Evolutionary conservation across 2,888 invertebrate species (phyloP), one percentile per base, ranked within the genome.

Genomic region (Antheraea yamamai): DNA sequence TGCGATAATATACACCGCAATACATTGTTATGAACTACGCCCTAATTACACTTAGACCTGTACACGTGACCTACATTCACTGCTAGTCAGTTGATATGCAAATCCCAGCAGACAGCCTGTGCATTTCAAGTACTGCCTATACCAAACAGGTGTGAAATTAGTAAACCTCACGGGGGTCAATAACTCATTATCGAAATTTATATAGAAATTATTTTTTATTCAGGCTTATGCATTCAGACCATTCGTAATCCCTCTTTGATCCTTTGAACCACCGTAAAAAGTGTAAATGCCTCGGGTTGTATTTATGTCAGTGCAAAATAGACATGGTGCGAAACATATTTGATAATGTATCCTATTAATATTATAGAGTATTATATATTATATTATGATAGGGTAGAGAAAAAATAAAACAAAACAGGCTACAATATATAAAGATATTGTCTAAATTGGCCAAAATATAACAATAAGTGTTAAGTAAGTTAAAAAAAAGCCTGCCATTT

Each of bases 21-120:
- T 39, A n/a, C 70, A 70, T 35, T 70, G 39, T 70, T 70, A 70
- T 70, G n/a, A 70, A 70, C 39, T 14, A 47, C 3, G 47, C 18
- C 58, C 70, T 82, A 84, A 83, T 84, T 84, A 82, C 81, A 83
- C 81, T 82, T 77, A 79, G 76, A 80, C 81, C 81, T 81, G 83
- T 78, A 77, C 79, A 78, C 74, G 77, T 82, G 85, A 82, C 87
- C 84, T 77, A 87, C 82, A 83, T 85, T 75, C 76, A 77, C 75
- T 23, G 73, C 75, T 52, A 64, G 78, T 78, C 79, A 79, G 78
- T 82, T 80, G 83, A 79, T 80, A 87, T 87, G 87, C 86, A 85
- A 87, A 87, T 86, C 79, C 81, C 82, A 75, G 76, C 76, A 73
- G 78, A 79, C 80, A 73, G 77, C 68, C 78, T 73, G 77, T 80